Evolutionary conservation across 2,113 vertebrate species (phyloP), one percentile per base, ranked within the genome.

Genomic region (Gobiocypris rarus): DNA sequence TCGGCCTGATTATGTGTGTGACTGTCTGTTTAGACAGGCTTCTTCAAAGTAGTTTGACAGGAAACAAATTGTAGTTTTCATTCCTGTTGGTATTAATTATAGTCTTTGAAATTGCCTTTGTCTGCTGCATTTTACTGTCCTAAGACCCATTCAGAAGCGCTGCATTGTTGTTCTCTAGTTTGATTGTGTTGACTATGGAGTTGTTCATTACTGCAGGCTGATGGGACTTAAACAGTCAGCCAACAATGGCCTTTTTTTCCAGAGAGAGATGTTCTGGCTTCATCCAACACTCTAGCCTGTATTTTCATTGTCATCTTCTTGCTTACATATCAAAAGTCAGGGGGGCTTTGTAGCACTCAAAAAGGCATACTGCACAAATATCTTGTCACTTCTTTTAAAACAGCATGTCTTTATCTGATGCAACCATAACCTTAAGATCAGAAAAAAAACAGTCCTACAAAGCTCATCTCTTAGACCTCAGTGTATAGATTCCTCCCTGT

Each of bases 21-120:
- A 61, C 15, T 34, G 11, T 84, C 84, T 87, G 43, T 87, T 82
- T 84, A 54, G 54, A 82, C 63, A 54, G 45, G 38, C 15, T 14
- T 45, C 17, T 41, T 54, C n/a, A 45, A 34, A 58, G 24, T 79
- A 69, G n/a, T 65, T 48, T 52, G 71, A 48, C 74, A 41, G 48
- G 54, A 85, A 74, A 75, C 28, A 14, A 83, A 82, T 82, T 56
- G 65, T 71, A 78, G 86, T 75, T 71, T 84, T 71, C 7, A 65
- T 52, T 74, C 43, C n/a, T 69, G 63, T 75, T 67, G 58, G 28
- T 80, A 69, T 75, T 84, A 87, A 71, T 82, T 86, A 77, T 75
- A 84, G 38, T 75, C 56, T 17, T 58, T 69, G 58, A 67, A 74
- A 48, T 48, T 3, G 58, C 69, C 61, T 50, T 75, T 77, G 34